These are phyloP conservation scores for Leptonema lineaticorne DNA, from an alignment of 1,140 invertebrate genomes.

Conservation along the genomic window DNA sequence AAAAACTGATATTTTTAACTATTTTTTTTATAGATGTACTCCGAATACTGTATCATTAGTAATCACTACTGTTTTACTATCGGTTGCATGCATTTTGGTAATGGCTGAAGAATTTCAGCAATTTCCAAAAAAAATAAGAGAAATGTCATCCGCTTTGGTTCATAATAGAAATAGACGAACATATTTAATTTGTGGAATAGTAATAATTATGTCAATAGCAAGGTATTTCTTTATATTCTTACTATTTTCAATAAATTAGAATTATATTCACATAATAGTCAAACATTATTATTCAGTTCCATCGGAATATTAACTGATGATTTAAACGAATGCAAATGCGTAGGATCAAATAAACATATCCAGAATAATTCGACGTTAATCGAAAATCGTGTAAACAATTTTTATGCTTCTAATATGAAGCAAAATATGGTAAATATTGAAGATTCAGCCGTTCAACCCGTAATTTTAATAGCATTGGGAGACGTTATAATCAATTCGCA, in stretches of 20 bases:
- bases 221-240: slow-evolving; percentile 50
- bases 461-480: background rate
- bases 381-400: background rate
- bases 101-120: slow-evolving; percentile 84
- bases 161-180: slow-evolving; percentile 70
- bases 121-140: slow-evolving; percentile 63
- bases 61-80: slow-evolving; percentile 66
- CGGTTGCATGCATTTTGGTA: slow-evolving; percentile 69
- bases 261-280: too few relatives aligned
- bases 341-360: background rate
- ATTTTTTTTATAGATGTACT: slow-evolving; percentile 54
- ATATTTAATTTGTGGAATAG: slow-evolving; percentile 76
- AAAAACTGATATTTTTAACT: background rate
- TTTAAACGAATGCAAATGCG: too few relatives aligned
- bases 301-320: too few relatives aligned
- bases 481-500: too few relatives aligned
- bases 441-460: background rate
- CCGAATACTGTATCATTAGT: slow-evolving; percentile 60
- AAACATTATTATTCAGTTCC: too few relatives aligned
- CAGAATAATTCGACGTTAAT: background rate
- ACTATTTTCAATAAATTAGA: background rate
- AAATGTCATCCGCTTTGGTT: slow-evolving; percentile 72
- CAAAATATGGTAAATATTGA: background rate
- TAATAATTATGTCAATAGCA: slow-evolving; percentile 72
- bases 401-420: background rate